These are phyloP conservation scores for Acanthurus tractus DNA, from an alignment of 2,797 vertebrate genomes.

Conservation along the genomic window DNA sequence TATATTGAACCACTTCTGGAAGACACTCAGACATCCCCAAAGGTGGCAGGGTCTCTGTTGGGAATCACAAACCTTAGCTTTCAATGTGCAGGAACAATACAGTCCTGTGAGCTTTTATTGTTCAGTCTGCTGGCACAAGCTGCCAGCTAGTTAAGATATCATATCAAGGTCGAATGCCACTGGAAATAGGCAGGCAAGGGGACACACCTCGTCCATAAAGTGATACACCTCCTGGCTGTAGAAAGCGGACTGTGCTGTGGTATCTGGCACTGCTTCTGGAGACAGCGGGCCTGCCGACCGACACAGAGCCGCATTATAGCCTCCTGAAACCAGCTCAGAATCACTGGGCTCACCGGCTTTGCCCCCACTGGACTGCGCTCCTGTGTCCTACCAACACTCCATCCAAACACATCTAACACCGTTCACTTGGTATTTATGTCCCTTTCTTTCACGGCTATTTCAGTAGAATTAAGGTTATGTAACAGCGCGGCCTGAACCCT, in stretches of 20 bases:
- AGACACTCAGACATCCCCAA: background rate
- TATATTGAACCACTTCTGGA: background rate
- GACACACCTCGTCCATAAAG: background rate
- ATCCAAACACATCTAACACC: background rate
- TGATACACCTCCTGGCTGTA: conserved; percentile 1
- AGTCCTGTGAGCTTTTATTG: background rate
- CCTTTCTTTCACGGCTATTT: background rate
- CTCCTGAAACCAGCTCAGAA: background rate
- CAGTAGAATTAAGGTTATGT: conserved; percentile 8
- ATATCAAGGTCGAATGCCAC: conserved; percentile 30
- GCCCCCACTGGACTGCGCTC: background rate
- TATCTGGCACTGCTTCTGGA: background rate
- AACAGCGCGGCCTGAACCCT: conserved; percentile 19
- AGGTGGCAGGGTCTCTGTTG: background rate
- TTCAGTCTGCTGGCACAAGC: conserved; percentile 1
- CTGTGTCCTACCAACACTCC: background rate
- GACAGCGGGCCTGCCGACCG: conserved; percentile 18
- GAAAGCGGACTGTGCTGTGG: no score
- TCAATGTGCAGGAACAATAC: background rate
- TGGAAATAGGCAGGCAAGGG: background rate
- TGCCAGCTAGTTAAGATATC: conserved; percentile 8
- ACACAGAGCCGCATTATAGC: background rate
- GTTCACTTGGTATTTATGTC: no score
- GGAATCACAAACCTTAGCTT: background rate
- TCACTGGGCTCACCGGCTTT: background rate